Base-by-base conservation (phyloP, 2,797 vertebrate species). In the Lycodopsis pacificus region DNA sequence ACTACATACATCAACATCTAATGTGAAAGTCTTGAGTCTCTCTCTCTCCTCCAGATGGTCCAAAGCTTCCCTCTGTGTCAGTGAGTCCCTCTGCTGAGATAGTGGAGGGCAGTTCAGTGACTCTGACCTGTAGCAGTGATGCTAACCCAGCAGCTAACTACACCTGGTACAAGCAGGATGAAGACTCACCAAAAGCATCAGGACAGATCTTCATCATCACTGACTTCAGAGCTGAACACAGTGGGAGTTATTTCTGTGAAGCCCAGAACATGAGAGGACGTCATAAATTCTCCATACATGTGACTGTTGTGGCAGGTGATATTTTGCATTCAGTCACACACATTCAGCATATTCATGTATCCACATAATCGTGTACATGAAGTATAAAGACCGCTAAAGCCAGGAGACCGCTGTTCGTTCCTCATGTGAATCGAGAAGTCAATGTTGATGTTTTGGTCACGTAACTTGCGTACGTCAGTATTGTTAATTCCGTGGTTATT, bases 41-140 rank as follows among this genome's bases (percentile, higher is more conserved):
- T 25, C 25, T 25, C 2, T 25, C 25, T 27, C 25, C 30, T 30
- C 9, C 57, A 59, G 58, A 40, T 15, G 0, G 5, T 53, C 82
- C 74, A 38, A 65, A 15, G 25, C 6, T 3, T 63, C 78, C 68
- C 48, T 79, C 49, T 7, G 49, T 86, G 57, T 77, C 44, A 30
- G 40, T 54, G 44, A 82, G 49, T 73, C 56, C 67, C 19, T 68
- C 71, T 71, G 75, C 0, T 71, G 54, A 70, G 27, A 61, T 72
- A 20, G 19, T 40, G 48, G 53, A 80, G 58, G 79, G 76, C 32
- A 49, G 62, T 36, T 68, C 59, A 65, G 75, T 87, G 36, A 77
- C 0, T 84, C 83, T 90, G 81, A 87, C 11, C 58, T 61, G 58
- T 22, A 61, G 34, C 56, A 34, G 30, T 58, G 30, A 58, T 34